phyloP scores from a whole-genome alignment of 2,888 invertebrate species.

The Lamellibrachia columna region DNA sequence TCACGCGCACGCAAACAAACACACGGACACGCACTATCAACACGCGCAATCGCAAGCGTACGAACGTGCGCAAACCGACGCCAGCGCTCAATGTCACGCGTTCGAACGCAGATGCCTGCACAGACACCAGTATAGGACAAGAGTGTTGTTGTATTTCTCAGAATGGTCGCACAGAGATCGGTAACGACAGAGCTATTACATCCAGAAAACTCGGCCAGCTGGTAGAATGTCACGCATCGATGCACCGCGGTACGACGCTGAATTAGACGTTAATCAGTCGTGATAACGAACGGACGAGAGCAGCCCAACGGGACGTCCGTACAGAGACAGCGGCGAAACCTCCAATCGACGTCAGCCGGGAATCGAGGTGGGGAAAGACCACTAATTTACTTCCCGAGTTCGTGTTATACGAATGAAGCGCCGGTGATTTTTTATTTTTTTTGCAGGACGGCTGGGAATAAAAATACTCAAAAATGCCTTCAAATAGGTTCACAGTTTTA shows the following conservation, averaged over 20 bases:
- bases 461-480: too few relatives aligned
- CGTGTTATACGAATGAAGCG: too few relatives aligned
- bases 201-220: neutral
- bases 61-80: neutral
- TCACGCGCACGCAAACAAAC: neutral
- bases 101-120: neutral
- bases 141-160: neutral
- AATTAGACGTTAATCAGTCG: neutral
- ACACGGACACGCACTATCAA: neutral
- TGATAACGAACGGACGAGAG: neutral
- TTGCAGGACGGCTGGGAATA: too few relatives aligned
- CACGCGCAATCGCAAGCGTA: neutral
- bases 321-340: neutral
- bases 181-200: neutral
- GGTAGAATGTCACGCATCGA: neutral
- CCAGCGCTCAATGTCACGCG: neutral
- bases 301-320: neutral
- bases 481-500: too few relatives aligned
- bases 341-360: too few relatives aligned
- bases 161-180: neutral
- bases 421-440: too few relatives aligned
- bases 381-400: too few relatives aligned
- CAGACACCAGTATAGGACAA: neutral
- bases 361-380: too few relatives aligned
- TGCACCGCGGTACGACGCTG: neutral